Evolutionary conservation across 2,113 vertebrate genomes (phyloP).

Genomic region (Thryonomys swinderianus): DNA sequence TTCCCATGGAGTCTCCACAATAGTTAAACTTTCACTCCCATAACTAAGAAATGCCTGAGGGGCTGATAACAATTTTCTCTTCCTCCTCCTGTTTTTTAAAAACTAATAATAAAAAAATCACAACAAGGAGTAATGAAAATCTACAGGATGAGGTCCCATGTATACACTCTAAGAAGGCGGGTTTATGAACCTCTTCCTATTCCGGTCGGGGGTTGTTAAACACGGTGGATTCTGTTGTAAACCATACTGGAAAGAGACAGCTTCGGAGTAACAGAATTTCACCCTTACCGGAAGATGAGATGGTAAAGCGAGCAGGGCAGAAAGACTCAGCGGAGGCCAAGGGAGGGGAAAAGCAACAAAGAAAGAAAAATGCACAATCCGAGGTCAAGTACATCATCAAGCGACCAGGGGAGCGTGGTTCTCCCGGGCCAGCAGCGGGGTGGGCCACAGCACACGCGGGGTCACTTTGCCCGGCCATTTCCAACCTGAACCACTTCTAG

Average conservation of each 20-base stretch:
- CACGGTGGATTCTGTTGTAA: slow-evolving; percentile 11
- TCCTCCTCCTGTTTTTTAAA: slow-evolving; percentile 82
- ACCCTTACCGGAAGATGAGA: slow-evolving; percentile 47
- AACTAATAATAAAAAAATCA: slow-evolving; percentile 84
- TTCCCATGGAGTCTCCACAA: slow-evolving; percentile 77
- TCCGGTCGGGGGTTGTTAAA: slow-evolving; percentile 82
- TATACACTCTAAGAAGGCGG: slow-evolving; percentile 82
- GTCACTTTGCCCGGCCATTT: not conserved
- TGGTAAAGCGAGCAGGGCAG: slow-evolving; percentile 13
- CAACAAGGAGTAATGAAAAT: slow-evolving; percentile 88
- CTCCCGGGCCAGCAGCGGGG: not conserved
- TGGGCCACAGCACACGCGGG: not conserved
- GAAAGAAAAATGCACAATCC: not conserved
- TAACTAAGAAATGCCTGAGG: slow-evolving; percentile 83
- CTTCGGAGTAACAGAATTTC: slow-evolving; percentile 60
- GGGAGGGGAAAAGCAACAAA: slow-evolving; percentile 6
- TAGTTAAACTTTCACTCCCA: slow-evolving; percentile 82
- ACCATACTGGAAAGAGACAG: not conserved
- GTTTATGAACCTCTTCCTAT: slow-evolving; percentile 84
- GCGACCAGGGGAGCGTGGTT: not conserved
- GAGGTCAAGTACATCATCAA: not conserved
- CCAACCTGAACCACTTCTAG: not conserved
- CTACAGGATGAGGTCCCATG: slow-evolving; percentile 84
- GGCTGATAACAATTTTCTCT: slow-evolving; percentile 87
- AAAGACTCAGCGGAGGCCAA: not conserved